A percentile compares a stretch with the other conserved stretches of the same genome.
These are phyloP conservation scores for Natrix natrix DNA, from an alignment of 2,797 vertebrate genomes.

Conservation along the genomic window DNA sequence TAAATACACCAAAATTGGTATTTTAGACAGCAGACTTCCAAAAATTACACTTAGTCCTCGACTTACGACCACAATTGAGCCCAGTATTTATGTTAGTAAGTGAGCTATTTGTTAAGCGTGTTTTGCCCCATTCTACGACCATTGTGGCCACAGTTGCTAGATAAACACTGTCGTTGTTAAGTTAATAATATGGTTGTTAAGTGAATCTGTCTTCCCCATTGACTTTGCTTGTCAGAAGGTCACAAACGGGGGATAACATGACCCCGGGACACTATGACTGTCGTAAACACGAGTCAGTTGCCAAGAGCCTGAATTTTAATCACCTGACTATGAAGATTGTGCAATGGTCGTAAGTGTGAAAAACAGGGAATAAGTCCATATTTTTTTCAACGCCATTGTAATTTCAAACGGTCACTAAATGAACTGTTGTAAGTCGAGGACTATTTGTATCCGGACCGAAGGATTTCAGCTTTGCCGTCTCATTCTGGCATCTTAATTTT, in stretches of 20 bases:
- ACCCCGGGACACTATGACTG: rapidly evolving
- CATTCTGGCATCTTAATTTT: not conserved
- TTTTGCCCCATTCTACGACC: no score
- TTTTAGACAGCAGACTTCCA: not conserved
- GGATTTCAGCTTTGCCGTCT: not conserved
- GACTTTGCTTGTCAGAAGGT: not conserved
- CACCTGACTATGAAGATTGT: not conserved
- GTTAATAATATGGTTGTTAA: not conserved
- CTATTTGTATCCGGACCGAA: not conserved
- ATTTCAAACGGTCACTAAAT: not conserved
- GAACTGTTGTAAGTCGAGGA: not conserved
- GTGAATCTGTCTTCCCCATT: not conserved
- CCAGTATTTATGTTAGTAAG: not conserved
- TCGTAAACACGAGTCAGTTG: not conserved
- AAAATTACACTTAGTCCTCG: not conserved
- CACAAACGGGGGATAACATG: not conserved
- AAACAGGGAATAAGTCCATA: not conserved
- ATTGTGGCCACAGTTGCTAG: not conserved
- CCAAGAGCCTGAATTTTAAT: not conserved
- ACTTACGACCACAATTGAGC: not conserved
- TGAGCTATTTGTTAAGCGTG: not conserved
- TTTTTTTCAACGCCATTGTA: not conserved
- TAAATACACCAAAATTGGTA: no score
- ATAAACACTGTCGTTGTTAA: not conserved
- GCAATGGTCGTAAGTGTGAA: not conserved